Evolutionary conservation across 2,888 invertebrate species (phyloP).

Genomic region (Caenorhabditis angaria): DNA sequence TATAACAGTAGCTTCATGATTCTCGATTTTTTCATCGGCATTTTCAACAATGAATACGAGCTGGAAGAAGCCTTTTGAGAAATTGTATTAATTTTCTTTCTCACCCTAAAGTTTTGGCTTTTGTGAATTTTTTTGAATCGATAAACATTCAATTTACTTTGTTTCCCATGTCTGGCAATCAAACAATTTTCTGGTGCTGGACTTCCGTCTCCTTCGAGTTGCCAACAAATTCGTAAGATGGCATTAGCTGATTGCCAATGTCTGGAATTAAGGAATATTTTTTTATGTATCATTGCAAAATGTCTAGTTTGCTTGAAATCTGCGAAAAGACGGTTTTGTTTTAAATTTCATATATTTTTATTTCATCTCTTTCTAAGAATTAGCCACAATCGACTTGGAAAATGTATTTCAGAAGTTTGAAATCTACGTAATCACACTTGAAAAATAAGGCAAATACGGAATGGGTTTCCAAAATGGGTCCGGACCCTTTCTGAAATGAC

Average conservation of each 20-base stretch:
- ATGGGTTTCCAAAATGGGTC: no score
- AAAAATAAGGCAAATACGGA: no score
- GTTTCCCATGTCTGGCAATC: constrained; percentile 42
- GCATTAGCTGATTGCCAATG: constrained; percentile 60
- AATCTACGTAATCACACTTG: no score
- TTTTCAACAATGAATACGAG: constrained; percentile 46
- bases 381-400: no score
- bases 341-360: no score
- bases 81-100: neutral
- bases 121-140: constrained; percentile 36
- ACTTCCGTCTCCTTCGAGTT: constrained; percentile 36
- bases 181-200: constrained; percentile 44
- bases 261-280: constrained; percentile 31
- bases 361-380: no score
- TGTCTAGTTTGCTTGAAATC: neutral
- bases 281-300: neutral
- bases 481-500: no score
- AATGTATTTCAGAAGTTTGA: no score
- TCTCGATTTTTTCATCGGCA: constrained; percentile 39
- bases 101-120: constrained; percentile 38
- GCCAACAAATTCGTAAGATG: constrained; percentile 51
- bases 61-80: constrained; percentile 26
- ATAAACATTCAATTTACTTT: constrained; percentile 47
- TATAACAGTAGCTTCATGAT: constrained; percentile 36
- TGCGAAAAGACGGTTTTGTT: neutral